These are phyloP conservation scores for Saccostrea cuccullata DNA, from an alignment of 1,140 invertebrate genomes.

Conservation along the genomic window DNA sequence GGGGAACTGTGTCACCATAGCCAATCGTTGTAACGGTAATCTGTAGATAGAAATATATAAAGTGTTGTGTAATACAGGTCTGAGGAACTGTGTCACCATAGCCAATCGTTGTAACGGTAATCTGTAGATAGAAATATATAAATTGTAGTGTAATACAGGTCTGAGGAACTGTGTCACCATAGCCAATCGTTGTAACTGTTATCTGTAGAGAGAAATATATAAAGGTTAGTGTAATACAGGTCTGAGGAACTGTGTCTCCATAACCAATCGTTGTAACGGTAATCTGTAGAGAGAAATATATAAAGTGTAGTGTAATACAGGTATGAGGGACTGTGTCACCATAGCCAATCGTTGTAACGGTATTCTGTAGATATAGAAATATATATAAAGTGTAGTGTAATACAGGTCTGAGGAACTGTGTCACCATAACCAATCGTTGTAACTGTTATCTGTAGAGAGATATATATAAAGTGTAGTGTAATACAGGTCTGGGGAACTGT, in stretches of 20 bases:
- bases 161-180: slow-evolving; percentile 82
- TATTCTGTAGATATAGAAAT: slow-evolving; percentile 78
- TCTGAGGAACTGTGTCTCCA: slow-evolving; percentile 82
- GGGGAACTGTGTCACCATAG: slow-evolving; percentile 83
- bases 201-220: slow-evolving; percentile 74
- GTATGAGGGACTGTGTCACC: slow-evolving; percentile 83
- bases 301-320: slow-evolving; percentile 65
- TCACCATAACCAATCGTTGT: slow-evolving; percentile 83
- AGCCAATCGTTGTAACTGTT: slow-evolving; percentile 83
- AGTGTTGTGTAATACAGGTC: slow-evolving; percentile 76
- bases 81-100: slow-evolving; percentile 83
- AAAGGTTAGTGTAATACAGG: slow-evolving; percentile 71
- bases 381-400: too few species aligned
- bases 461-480: too few species aligned
- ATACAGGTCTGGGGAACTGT: slow-evolving; percentile 82
- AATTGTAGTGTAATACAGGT: slow-evolving; percentile 75
- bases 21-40: slow-evolving; percentile 83
- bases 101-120: slow-evolving; percentile 82
- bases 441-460: slow-evolving; percentile 80
- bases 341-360: slow-evolving; percentile 83
- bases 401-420: slow-evolving; percentile 82
- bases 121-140: slow-evolving; percentile 70
- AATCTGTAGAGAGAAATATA: slow-evolving; percentile 74
- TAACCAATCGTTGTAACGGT: slow-evolving; percentile 83
- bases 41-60: slow-evolving; percentile 64